phyloP scores from a whole-genome alignment of 1,140 invertebrate genomes.

The Drosophila azteca region DNA sequence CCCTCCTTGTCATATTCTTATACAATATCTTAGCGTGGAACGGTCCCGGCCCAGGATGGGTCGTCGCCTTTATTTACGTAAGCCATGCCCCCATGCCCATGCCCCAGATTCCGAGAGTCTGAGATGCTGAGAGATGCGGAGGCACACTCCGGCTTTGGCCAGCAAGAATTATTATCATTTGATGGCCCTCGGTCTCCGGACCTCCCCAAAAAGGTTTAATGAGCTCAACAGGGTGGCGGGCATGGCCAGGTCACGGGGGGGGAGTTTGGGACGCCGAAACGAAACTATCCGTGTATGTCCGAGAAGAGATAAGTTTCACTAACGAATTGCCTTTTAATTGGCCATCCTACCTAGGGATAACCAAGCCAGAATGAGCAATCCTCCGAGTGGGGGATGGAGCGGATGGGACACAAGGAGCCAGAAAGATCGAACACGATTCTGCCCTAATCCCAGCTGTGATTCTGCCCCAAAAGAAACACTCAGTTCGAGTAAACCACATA shows the following conservation, averaged over 20 bases:
- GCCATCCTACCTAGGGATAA: conserved; percentile 14
- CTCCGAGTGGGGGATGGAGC: too few species aligned
- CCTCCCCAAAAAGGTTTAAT: conserved; percentile 39
- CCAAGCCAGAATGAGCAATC: background rate
- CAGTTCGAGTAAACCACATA: too few species aligned
- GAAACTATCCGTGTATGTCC: conserved; percentile 8
- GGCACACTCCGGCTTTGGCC: conserved; percentile 5
- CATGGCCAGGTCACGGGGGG: background rate
- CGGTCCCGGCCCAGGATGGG: too few species aligned
- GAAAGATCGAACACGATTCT: too few species aligned
- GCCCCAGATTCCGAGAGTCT: background rate
- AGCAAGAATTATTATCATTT: conserved; percentile 66
- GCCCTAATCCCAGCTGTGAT: too few species aligned
- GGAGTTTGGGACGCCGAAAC: conserved; percentile 4
- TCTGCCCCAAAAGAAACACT: too few species aligned
- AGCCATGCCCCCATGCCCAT: too few species aligned
- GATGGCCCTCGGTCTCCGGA: conserved; percentile 26
- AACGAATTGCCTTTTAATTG: conserved; percentile 24
- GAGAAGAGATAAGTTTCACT: conserved; percentile 18
- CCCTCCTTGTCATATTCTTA: conserved; percentile 71
- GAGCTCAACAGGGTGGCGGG: conserved; percentile 20
- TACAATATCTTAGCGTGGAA: conserved; percentile 59
- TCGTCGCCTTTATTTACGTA: too few species aligned
- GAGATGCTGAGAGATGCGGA: background rate
- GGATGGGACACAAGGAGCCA: too few species aligned